Evolutionary conservation across 1,140 invertebrate genomes (phyloP), one percentile per base, ranked within the genome.

Genomic region (Manduca sexta): DNA sequence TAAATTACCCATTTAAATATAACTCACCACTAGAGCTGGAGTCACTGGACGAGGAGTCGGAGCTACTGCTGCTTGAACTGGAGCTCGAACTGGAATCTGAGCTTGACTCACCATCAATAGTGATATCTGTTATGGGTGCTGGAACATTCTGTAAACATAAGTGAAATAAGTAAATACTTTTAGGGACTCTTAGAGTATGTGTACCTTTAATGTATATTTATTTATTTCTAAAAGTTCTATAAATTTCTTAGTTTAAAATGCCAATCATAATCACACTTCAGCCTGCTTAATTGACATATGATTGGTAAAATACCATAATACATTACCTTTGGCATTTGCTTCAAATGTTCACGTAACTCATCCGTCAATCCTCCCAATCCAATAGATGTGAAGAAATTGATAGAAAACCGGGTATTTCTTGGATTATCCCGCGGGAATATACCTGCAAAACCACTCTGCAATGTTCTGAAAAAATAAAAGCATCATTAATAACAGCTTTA

Each of bases 341-440:
- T 97, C 30, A 98, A 86, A 88, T 97, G 95, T 69, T 97, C 95
- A 47, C 97, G 84, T 11, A 98, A 84, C 68, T 97, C 96, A 88
- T 98, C 95, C 0, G 98, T 99, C 0, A 99, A 84, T 0, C 97
- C 97, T 47, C 98, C 98, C 13, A 99, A 88, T 62, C 98, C 98
- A 80, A 99, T 99, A 0, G 97, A 97, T 0, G 98, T 99, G 74
- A 99, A 99, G 84, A 99, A 99, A 74, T 99, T 99, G 38, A 99
- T 99, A 0, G 98, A 95, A 88, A 99, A 99, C 69, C 98, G 88
- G 0, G 97, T 99, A 79, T 99, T 97, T 70, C 95, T 93, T 0
- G 98, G 97, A 87, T 98, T 94, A 79, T 99, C 97, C 51, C 95
- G 89, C 0, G 98, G 98, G 85, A 99, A 97, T 8, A 99, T 74